phyloP scores from a whole-genome alignment of 2,113 vertebrate genomes.

The Pelecanus crispus region DNA sequence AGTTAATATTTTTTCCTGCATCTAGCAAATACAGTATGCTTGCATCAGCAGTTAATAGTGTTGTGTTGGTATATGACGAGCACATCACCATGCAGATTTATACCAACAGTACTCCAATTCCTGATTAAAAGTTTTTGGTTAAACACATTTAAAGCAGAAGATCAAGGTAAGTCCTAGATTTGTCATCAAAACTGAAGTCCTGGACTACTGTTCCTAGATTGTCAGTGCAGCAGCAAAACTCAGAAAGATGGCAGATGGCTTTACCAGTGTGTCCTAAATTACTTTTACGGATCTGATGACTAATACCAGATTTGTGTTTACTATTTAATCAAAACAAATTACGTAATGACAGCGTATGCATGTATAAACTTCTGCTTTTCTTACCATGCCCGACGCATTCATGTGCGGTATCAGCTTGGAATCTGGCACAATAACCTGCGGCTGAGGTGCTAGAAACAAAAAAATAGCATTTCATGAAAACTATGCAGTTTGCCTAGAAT shows the following conservation, averaged over 20 bases:
- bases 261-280: neutral
- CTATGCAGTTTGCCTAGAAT: neutral
- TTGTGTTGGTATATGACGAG: neutral
- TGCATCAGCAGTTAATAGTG: neutral
- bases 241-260: neutral
- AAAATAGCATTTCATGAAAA: neutral
- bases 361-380: neutral
- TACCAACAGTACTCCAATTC: neutral
- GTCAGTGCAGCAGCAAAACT: neutral
- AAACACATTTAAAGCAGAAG: neutral
- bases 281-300: neutral
- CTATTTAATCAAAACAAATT: neutral
- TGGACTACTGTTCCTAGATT: neutral
- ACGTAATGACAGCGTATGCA: neutral
- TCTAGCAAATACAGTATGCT: neutral
- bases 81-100: neutral
- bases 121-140: neutral
- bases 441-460: conserved; percentile 80
- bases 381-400: conserved; percentile 93
- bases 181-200: neutral
- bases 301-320: neutral
- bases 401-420: conserved; percentile 93
- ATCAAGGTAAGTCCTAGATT: neutral
- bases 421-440: conserved; percentile 96
- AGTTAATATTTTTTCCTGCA: neutral